Percentiles rank a stretch among this genome's conserved stretches.
These are phyloP conservation scores for Rhinolophus ferrumequinum DNA, from an alignment of 2,113 vertebrate species.

Conservation along the genomic window DNA sequence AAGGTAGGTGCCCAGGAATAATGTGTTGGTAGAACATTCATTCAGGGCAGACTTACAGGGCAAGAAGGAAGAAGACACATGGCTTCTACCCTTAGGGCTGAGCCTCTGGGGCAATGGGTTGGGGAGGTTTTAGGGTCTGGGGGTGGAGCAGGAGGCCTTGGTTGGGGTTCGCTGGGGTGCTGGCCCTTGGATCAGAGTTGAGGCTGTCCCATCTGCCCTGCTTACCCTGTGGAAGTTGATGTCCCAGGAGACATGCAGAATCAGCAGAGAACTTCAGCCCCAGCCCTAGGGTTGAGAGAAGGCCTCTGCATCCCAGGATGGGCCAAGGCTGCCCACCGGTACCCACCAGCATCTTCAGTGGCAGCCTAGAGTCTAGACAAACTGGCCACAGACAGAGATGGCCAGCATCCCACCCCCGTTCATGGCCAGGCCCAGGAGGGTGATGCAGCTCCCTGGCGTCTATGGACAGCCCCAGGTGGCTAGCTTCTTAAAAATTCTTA, in stretches of 20 bases:
- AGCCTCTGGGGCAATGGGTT: fast-evolving
- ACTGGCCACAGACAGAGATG: neutral
- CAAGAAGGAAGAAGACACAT: neutral
- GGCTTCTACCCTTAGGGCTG: neutral
- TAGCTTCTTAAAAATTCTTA: neutral
- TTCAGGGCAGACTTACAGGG: neutral
- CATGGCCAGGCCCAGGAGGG: neutral
- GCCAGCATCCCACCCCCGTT: neutral
- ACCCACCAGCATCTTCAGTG: neutral
- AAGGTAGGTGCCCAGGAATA: neutral
- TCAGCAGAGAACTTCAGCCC: neutral
- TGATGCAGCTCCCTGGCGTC: neutral
- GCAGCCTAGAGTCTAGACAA: neutral
- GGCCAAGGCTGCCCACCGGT: too few species aligned
- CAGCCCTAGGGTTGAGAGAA: neutral
- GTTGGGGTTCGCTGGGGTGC: neutral
- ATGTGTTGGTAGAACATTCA: neutral
- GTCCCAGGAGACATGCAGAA: neutral
- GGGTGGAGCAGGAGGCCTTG: neutral
- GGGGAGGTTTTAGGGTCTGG: neutral
- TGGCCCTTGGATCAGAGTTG: neutral
- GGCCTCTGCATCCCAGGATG: neutral
- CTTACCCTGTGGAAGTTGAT: neutral
- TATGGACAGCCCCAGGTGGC: neutral
- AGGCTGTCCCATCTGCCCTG: neutral